Evolutionary conservation across 2,113 vertebrate genomes (phyloP).

Genomic region (Anolis sagrei): DNA sequence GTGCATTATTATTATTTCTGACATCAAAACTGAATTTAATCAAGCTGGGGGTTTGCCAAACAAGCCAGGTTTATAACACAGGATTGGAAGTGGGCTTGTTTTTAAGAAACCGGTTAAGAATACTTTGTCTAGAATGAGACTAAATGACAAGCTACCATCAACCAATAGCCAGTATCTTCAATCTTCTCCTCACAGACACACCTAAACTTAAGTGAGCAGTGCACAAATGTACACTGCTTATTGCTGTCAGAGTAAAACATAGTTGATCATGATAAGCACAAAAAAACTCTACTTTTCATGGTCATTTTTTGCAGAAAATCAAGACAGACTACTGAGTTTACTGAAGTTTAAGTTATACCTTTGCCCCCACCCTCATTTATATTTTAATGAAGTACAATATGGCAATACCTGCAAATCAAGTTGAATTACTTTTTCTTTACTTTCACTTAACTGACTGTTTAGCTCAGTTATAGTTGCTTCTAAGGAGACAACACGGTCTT

Average conservation of each 20-base stretch:
- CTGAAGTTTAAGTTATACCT: background rate
- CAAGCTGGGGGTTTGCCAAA: background rate
- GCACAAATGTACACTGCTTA: background rate
- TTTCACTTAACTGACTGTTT: slow-evolving; percentile 88
- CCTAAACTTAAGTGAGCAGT: background rate
- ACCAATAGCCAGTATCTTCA: background rate
- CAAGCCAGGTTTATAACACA: background rate
- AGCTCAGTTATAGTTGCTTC: slow-evolving; percentile 87
- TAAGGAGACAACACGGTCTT: slow-evolving; percentile 89
- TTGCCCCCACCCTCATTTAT: background rate
- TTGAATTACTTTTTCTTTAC: slow-evolving; percentile 91
- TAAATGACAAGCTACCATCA: background rate
- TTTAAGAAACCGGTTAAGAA: background rate
- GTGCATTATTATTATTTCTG: too few species aligned
- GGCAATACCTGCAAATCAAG: slow-evolving; percentile 91
- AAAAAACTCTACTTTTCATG: background rate
- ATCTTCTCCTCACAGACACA: background rate
- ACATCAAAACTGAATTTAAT: too few species aligned
- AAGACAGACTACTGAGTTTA: background rate
- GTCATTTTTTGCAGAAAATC: background rate
- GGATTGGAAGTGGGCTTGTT: background rate
- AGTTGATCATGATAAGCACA: background rate
- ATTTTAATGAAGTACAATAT: background rate
- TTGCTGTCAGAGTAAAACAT: background rate
- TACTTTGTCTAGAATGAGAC: background rate